Percentiles rank a stretch among this genome's conserved stretches.
Conservation (phyloP, 2,797 vertebrate species). For the Kryptolebias ocellatus region DNA sequence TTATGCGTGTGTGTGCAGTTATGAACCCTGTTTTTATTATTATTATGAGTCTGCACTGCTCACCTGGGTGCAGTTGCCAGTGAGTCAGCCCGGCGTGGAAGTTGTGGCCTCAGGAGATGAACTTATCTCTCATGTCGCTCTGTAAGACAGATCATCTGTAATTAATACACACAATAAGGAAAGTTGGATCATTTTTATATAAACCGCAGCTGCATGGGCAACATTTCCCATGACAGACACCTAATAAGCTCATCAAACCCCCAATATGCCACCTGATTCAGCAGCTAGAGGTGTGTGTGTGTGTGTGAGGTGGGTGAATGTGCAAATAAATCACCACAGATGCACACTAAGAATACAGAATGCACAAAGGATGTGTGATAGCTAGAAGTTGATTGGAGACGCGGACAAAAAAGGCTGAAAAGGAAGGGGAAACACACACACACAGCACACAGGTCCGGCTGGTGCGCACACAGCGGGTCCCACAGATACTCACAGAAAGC, state of each 20-base stretch:
- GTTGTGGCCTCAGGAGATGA: constrained; percentile 61
- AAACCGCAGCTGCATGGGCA: constrained; percentile 17
- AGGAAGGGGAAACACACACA: no score
- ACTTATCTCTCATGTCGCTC: constrained; percentile 59
- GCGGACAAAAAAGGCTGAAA: constrained; percentile 19
- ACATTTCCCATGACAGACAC: constrained; percentile 33
- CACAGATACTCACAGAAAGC: constrained; percentile 66
- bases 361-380: constrained; percentile 24
- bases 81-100: constrained; percentile 65
- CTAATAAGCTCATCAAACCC: constrained; percentile 29
- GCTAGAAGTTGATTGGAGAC: constrained; percentile 25
- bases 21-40: constrained; percentile 19
- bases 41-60: constrained; percentile 47
- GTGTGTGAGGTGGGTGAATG: constrained; percentile 1
- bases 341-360: constrained; percentile 27
- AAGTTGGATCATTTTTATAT: constrained; percentile 19
- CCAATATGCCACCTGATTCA: constrained; percentile 15
- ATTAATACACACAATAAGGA: constrained; percentile 14
- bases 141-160: constrained; percentile 45
- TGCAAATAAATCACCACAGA: constrained; percentile 7
- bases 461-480: constrained; percentile 64
- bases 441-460: constrained; percentile 30
- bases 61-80: constrained; percentile 66
- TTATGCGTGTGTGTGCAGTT: not conserved
- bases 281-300: constrained; percentile 4